Evolutionary conservation across 2,113 vertebrate genomes (phyloP).

Genomic region (Silurus meridionalis): DNA sequence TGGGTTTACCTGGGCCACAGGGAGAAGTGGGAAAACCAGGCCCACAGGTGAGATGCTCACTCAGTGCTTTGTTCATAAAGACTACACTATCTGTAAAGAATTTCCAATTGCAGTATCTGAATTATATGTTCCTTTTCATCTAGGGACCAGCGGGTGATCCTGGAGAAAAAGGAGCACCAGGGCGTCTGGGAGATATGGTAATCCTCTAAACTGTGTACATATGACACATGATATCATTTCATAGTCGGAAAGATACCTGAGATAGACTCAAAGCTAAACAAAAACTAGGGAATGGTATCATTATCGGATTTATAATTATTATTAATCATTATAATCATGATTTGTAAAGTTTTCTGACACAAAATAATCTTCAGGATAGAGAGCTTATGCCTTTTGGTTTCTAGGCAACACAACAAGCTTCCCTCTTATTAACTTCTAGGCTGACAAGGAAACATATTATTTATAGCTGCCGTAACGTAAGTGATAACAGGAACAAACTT

Average conservation of each 20-base stretch:
- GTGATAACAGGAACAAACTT: not conserved
- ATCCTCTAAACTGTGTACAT: slow-evolving; percentile 8
- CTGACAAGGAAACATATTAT: not conserved
- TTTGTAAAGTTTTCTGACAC: not conserved
- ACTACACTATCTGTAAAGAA: not conserved
- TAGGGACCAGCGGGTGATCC: slow-evolving; percentile 79
- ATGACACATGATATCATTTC: not conserved
- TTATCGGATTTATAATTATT: not conserved
- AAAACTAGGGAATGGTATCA: not conserved
- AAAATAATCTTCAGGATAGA: not conserved
- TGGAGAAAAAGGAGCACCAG: slow-evolving; percentile 75
- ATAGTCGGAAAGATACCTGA: not conserved
- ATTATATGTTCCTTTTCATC: not conserved
- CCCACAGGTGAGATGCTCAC: slow-evolving; percentile 65
- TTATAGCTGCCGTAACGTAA: not conserved
- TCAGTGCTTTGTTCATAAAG: not conserved
- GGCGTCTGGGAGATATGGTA: slow-evolving; percentile 76
- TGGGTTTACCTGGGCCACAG: slow-evolving; percentile 72
- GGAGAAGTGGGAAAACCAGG: slow-evolving; percentile 82
- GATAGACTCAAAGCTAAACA: not conserved
- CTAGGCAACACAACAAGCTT: not conserved
- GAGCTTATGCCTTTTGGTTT: not conserved
- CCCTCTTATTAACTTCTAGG: not conserved
- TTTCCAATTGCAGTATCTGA: too few species aligned
- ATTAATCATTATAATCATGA: too few species aligned